phyloP scores from a whole-genome alignment of 1,140 invertebrate genomes.

The Bombus superbus region DNA sequence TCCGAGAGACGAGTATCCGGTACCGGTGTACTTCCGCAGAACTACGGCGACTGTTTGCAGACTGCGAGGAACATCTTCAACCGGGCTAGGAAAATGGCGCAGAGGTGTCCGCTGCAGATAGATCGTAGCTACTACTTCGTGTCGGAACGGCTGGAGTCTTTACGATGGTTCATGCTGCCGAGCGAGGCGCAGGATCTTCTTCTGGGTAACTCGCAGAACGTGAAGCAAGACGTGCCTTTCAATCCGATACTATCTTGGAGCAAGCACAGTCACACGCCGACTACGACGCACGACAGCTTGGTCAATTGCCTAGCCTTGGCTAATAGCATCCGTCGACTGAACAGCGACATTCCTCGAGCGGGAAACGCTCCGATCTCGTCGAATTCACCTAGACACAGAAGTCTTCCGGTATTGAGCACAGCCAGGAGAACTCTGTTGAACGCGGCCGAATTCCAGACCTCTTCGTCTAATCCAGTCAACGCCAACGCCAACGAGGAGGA shows the following conservation, averaged over 20 bases:
- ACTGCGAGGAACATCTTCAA: slow-evolving; percentile 91
- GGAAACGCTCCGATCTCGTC: slow-evolving; percentile 68
- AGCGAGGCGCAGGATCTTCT: slow-evolving; percentile 89
- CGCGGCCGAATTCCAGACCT: slow-evolving; percentile 2
- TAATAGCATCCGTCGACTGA: slow-evolving; percentile 75
- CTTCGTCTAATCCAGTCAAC: slow-evolving; percentile 41
- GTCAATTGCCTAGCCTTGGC: slow-evolving; percentile 55
- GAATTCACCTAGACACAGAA: slow-evolving; percentile 78
- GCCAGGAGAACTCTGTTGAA: slow-evolving; percentile 49
- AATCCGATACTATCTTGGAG: slow-evolving; percentile 81
- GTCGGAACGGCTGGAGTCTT: slow-evolving; percentile 86
- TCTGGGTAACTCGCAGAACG: slow-evolving; percentile 88
- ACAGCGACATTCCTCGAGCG: slow-evolving; percentile 77
- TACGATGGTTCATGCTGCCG: slow-evolving; percentile 94
- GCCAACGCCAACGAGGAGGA: slow-evolving; percentile 60
- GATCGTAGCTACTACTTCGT: slow-evolving; percentile 89
- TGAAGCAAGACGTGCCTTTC: slow-evolving; percentile 90
- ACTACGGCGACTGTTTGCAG: slow-evolving; percentile 89
- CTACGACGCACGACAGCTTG: slow-evolving; percentile 59
- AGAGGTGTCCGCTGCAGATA: slow-evolving; percentile 86
- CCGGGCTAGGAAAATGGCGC: slow-evolving; percentile 89
- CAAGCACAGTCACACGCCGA: slow-evolving; percentile 26
- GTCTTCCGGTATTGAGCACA: slow-evolving; percentile 75
- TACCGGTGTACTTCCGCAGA: slow-evolving; percentile 87
- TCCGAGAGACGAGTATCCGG: slow-evolving; percentile 88